Conservation (phyloP, 2,888 invertebrate genomes). For the Graphium colonna region DNA sequence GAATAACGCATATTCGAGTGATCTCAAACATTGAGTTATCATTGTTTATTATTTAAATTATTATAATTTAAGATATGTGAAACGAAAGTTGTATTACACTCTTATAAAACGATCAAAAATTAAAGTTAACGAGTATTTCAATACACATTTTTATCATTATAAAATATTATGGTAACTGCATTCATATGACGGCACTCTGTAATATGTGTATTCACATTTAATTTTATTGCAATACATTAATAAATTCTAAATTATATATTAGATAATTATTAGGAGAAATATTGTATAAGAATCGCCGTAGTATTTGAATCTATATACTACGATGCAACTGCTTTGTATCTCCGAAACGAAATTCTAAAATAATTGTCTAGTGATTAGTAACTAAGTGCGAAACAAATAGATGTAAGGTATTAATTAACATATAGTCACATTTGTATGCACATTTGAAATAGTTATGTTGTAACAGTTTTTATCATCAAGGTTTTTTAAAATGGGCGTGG, state of each 20-base stretch:
- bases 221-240: conserved; percentile 37
- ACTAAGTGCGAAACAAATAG: conserved; percentile 48
- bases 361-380: conserved; percentile 59
- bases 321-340: conserved; percentile 48
- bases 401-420: conserved; percentile 30
- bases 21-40: not conserved
- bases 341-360: conserved; percentile 77
- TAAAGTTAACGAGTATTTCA: no score
- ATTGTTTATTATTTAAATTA: not conserved
- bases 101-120: no score
- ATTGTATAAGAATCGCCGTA: conserved; percentile 43
- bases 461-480: conserved; percentile 6
- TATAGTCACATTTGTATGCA: conserved; percentile 30
- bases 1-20: no score
- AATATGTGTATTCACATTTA: conserved; percentile 42
- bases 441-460: conserved; percentile 9
- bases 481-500: not conserved
- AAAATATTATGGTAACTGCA: conserved; percentile 21
- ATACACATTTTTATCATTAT: conserved; percentile 6
- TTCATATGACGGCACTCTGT: conserved; percentile 42
- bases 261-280: conserved; percentile 26
- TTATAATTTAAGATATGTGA: no score
- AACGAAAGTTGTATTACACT: no score
- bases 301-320: conserved; percentile 45
- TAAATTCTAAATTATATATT: conserved; percentile 32